Evolutionary conservation across 2,888 invertebrate species (phyloP).

Genomic region (Erebia epiphron): DNA sequence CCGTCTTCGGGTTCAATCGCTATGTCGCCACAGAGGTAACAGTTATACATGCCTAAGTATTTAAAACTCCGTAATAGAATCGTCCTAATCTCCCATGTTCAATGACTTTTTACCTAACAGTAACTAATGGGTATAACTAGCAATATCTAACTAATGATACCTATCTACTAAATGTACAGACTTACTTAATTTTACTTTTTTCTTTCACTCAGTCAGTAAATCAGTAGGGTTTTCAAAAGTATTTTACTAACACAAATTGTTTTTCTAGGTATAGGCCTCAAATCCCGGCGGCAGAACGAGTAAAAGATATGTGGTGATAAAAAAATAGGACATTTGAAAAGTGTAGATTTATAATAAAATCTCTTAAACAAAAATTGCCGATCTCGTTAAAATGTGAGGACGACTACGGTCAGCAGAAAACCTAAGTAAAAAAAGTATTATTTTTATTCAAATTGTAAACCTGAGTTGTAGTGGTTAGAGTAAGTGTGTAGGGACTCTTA

Average conservation of each 20-base stretch:
- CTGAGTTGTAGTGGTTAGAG: conserved; percentile 2
- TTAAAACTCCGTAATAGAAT: background rate
- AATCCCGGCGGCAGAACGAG: conserved; percentile 75
- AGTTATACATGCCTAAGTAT: background rate
- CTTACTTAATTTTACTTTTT: too few relatives aligned
- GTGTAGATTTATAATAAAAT: conserved; percentile 9
- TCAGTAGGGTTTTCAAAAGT: background rate
- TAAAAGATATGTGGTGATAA: conserved; percentile 83
- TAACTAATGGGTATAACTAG: too few relatives aligned
- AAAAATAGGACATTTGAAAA: background rate
- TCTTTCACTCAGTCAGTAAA: too few relatives aligned
- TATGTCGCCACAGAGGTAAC: conserved; percentile 70
- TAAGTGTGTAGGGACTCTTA: conserved; percentile 8
- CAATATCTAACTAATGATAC: too few relatives aligned
- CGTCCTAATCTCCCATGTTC: too few relatives aligned
- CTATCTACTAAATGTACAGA: too few relatives aligned
- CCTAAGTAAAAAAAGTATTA: conserved; percentile 38
- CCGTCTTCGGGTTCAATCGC: conserved; percentile 51
- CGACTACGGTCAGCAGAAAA: conserved; percentile 15
- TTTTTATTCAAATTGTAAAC: conserved; percentile 25
- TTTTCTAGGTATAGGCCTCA: conserved; percentile 74
- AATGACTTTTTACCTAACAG: too few relatives aligned
- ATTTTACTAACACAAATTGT: conserved; percentile 26
- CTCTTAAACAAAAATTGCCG: conserved; percentile 8
- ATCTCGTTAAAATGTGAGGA: conserved; percentile 29